These are phyloP conservation scores for Amphimedon queenslandica DNA, from an alignment of 37 sponge, comb jelly and placozoan species.

Conservation along the genomic window DNA sequence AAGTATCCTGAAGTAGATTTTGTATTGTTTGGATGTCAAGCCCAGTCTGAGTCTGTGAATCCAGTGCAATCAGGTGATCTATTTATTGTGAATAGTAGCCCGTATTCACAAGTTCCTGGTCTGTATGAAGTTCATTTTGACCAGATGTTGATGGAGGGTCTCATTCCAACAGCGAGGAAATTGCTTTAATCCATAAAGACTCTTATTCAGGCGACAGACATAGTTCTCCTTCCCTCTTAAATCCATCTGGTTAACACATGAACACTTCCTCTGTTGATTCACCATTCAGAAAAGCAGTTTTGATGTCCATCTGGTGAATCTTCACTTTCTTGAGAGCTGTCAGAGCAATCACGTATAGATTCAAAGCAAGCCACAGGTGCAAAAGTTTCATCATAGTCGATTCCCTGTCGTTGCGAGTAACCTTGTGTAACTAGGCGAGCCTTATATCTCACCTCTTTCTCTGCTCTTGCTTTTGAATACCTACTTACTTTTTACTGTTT, in stretches of 20 bases:
- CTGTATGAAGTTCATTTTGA: slow-evolving; percentile 44
- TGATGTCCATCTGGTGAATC: slow-evolving; percentile 20
- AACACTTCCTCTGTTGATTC: slow-evolving; percentile 18
- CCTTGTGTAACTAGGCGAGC: slow-evolving; percentile 28
- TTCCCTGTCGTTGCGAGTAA: slow-evolving; percentile 25
- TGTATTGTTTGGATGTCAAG: no score
- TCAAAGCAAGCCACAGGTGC: slow-evolving; percentile 26
- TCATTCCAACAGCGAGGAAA: slow-evolving; percentile 21
- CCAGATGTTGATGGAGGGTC: slow-evolving; percentile 23
- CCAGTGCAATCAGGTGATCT: no score
- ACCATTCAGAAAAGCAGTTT: slow-evolving; percentile 33
- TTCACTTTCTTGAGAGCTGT: slow-evolving; percentile 14
- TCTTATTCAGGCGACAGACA: slow-evolving; percentile 19
- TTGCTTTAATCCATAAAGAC: slow-evolving; percentile 27
- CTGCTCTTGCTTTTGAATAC: slow-evolving; percentile 10
- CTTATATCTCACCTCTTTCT: slow-evolving; percentile 19
- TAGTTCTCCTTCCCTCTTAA: slow-evolving; percentile 18
- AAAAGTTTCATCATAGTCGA: slow-evolving; percentile 39
- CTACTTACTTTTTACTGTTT: slow-evolving; percentile 10
- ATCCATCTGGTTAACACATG: slow-evolving; percentile 26
- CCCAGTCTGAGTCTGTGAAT: no score
- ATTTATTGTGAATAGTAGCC: no score
- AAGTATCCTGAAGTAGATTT: no score
- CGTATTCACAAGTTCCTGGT: no score
- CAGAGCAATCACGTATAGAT: slow-evolving; percentile 31